phyloP scores from a whole-genome alignment of 1,140 invertebrate genomes.

The Akabosia matsudoensis region DNA sequence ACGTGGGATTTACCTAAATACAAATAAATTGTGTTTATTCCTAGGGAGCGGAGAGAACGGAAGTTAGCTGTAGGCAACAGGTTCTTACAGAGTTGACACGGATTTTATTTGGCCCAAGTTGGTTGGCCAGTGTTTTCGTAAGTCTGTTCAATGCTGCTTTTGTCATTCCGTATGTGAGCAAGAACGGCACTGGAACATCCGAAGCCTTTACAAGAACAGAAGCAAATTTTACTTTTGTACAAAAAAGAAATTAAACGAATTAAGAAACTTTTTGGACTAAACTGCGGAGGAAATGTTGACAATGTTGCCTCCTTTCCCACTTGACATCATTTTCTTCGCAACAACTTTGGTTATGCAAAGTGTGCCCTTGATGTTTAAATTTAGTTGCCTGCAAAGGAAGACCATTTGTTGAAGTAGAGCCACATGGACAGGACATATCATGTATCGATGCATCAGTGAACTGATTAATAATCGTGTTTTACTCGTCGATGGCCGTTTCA shows the following conservation, averaged over 20 bases:
- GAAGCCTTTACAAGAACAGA: neutral
- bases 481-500: slow-evolving; percentile 68
- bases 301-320: slow-evolving; percentile 71
- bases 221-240: neutral
- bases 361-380: slow-evolving; percentile 77
- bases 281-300: slow-evolving; percentile 84
- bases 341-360: slow-evolving; percentile 78
- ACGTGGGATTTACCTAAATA: slow-evolving; percentile 4
- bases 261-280: slow-evolving; percentile 23
- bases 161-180: neutral
- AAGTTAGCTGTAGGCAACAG: no score
- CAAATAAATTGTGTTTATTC: no score
- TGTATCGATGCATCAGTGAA: no score
- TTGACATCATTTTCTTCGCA: slow-evolving; percentile 66
- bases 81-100: slow-evolving; percentile 1
- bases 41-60: no score
- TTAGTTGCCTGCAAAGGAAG: slow-evolving; percentile 71
- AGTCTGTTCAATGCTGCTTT: slow-evolving; percentile 6
- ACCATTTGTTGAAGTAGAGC: no score
- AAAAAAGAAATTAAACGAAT: neutral
- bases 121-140: neutral
- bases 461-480: slow-evolving; percentile 50
- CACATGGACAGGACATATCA: no score
- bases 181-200: neutral
- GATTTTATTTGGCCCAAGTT: slow-evolving; percentile 19